Conservation (phyloP, 2,888 invertebrate genomes). For the Seladonia tumulorum region DNA sequence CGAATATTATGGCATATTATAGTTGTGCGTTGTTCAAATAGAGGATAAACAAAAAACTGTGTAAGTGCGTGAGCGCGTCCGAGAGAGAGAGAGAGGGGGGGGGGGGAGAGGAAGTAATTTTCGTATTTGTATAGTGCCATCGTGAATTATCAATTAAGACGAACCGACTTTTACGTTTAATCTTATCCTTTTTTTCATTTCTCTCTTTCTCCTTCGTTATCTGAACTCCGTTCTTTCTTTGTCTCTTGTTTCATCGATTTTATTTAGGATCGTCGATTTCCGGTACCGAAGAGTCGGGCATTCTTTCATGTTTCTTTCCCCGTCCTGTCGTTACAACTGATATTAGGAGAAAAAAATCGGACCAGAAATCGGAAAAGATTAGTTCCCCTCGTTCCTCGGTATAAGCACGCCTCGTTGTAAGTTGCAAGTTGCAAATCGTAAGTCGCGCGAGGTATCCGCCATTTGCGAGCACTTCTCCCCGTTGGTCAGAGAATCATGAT, state of each 20-base stretch:
- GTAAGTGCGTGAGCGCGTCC: slow-evolving; percentile 7
- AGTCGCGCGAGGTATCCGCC: neutral
- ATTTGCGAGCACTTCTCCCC: neutral
- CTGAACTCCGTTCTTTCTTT: slow-evolving; percentile 25
- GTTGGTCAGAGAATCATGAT: neutral
- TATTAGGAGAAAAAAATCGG: neutral
- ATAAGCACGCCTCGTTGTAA: neutral
- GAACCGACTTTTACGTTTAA: slow-evolving; percentile 59
- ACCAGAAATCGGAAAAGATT: neutral
- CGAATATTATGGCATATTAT: slow-evolving; percentile 56
- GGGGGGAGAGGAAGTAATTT: slow-evolving; percentile 68
- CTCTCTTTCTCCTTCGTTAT: slow-evolving; percentile 1
- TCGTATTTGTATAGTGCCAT: slow-evolving; percentile 81
- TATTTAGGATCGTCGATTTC: neutral
- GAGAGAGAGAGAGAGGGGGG: neutral
- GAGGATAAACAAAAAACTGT: slow-evolving; percentile 57
- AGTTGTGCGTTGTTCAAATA: slow-evolving; percentile 64
- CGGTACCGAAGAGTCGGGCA: neutral
- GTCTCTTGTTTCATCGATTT: neutral
- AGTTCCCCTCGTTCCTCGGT: neutral
- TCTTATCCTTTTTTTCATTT: slow-evolving; percentile 56
- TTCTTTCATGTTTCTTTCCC: neutral
- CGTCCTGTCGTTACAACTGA: neutral
- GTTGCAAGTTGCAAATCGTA: neutral
- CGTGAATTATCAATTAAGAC: slow-evolving; percentile 79